Evolutionary conservation across 2,888 invertebrate species (phyloP).

Genomic region (Esperia sulphurella): DNA sequence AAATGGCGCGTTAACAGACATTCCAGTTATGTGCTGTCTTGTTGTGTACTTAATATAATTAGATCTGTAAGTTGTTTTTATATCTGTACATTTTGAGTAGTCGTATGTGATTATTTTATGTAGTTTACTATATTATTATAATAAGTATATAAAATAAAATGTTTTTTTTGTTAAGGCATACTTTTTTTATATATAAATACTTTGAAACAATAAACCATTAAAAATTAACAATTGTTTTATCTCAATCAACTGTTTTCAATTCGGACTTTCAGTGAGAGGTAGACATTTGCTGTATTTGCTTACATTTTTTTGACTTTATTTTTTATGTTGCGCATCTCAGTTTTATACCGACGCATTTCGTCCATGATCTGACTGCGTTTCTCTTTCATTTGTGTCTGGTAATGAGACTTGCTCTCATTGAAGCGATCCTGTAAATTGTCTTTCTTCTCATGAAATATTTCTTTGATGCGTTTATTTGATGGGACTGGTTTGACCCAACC

Average conservation of each 20-base stretch:
- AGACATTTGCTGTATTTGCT: conserved; percentile 7
- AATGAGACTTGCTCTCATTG: conserved; percentile 74
- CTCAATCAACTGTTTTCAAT: background rate
- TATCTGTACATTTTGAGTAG: conserved; percentile 71
- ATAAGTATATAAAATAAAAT: conserved; percentile 39
- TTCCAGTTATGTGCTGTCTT: conserved; percentile 73
- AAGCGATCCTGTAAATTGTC: conserved; percentile 81
- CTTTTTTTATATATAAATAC: conserved; percentile 59
- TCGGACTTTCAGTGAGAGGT: background rate
- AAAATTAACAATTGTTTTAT: conserved; percentile 23
- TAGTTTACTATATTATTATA: conserved; percentile 19
- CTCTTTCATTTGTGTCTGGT: conserved; percentile 62
- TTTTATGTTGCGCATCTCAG: conserved; percentile 70
- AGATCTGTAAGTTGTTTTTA: conserved; percentile 37
- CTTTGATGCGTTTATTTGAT: conserved; percentile 80
- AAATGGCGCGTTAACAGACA: conserved; percentile 45
- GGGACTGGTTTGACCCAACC: conserved; percentile 93
- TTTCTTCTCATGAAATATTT: conserved; percentile 81
- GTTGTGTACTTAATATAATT: conserved; percentile 66
- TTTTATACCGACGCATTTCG: conserved; percentile 71
- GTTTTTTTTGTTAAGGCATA: conserved; percentile 41
- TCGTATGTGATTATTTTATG: conserved; percentile 53
- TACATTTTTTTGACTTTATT: conserved; percentile 66
- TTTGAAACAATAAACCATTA: conserved; percentile 55
- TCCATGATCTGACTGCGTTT: conserved; percentile 68